Evolutionary conservation across 2,888 invertebrate species (phyloP), one percentile per base, ranked within the genome.

Genomic region (Noctua janthe): DNA sequence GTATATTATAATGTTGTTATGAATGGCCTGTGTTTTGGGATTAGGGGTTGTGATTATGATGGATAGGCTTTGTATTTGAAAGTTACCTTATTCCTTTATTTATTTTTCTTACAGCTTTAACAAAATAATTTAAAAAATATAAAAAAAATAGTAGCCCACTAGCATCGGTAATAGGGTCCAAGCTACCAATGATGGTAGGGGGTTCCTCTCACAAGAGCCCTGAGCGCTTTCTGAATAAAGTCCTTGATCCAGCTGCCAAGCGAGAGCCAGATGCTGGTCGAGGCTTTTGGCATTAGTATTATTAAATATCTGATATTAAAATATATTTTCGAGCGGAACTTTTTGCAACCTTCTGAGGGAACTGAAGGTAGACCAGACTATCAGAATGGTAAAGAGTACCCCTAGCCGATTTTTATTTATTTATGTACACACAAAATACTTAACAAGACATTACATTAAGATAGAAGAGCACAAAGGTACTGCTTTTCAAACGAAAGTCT

Each of bases 31-130:
- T 59, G 29, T 62, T 47, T 23, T 43, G 35, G 35, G 29, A 47
- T 73, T 43, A 69, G 6, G 59, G 29, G 10, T 47, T 62, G 13
- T 69, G 20, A 80, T 71, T 66, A 73, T 85, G 80, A 79, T 84
- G 17, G 43, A 69, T 51, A 15, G 29, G 29, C 15, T n/a, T 15
- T 8, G 47, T 47, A 39, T 39, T n/a, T 71, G 70, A 70, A 56
- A 43, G 54, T 10, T 29, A 13, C 0, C 6, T 23, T 35, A 35
- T 17, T 64, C 35, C 3, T 64, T 35, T 35, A 64, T 39, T 35
- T 20, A 20, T 35, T 66, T 20, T 20, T 20, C 35, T 39, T 7
- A 47, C 47, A 47, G 10, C 4, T 47, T 47, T 0, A 47, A 29
- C 49, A 59, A 23, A 56, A 23, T 47, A 47, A 47, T 47, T 47